Percentiles rank a stretch among this genome's conserved stretches.
Evolutionary conservation across 2,113 vertebrate genomes (phyloP).

Genomic region (Vulpes vulpes): DNA sequence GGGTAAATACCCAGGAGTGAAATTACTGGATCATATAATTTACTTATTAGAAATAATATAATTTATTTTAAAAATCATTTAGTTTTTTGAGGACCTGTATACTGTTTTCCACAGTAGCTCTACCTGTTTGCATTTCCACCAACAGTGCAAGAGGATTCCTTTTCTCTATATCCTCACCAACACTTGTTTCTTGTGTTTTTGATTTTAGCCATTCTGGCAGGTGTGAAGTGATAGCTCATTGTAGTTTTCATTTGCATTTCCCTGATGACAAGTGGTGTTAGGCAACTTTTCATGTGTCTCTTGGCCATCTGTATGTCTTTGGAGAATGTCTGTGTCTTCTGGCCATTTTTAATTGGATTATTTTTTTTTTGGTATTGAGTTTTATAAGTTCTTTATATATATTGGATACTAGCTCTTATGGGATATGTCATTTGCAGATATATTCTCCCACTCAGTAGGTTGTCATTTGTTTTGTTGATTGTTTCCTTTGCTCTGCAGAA

Average conservation of each 20-base stretch:
- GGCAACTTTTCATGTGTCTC: background rate
- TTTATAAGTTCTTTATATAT: background rate
- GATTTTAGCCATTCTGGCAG: background rate
- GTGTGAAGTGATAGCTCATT: background rate
- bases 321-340: background rate
- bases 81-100: background rate
- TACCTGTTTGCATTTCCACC: background rate
- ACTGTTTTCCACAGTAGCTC: background rate
- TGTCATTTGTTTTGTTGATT: background rate
- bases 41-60: background rate
- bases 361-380: background rate
- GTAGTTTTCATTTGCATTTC: background rate
- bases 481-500: background rate
- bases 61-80: background rate
- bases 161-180: background rate
- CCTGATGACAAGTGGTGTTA: background rate
- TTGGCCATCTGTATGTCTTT: background rate
- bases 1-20: background rate
- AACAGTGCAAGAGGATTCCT: background rate
- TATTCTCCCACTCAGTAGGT: background rate
- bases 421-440: background rate
- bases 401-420: background rate
- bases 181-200: background rate
- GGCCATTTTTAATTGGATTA: background rate
- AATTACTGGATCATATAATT: background rate